phyloP scores from a whole-genome alignment of 2,113 vertebrate species.

The Genyomyrus donnyi region DNA sequence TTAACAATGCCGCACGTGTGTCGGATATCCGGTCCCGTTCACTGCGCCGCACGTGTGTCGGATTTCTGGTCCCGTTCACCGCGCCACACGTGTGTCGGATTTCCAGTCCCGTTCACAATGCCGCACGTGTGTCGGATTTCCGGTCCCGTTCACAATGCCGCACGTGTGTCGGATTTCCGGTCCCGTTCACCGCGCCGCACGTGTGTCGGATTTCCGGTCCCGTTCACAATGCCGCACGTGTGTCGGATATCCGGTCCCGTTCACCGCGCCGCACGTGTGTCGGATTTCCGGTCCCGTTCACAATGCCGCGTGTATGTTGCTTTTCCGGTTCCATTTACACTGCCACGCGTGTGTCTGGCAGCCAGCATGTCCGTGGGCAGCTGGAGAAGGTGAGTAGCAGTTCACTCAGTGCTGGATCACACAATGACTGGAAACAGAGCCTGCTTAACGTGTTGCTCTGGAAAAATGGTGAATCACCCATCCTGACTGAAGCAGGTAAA shows the following conservation, averaged over 20 bases:
- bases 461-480: not conserved
- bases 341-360: not conserved
- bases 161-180: too few species aligned
- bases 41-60: not conserved
- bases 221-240: too few species aligned
- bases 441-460: not conserved
- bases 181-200: too few species aligned
- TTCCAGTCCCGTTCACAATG: too few species aligned
- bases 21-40: accelerated
- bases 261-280: too few species aligned
- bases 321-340: too few species aligned
- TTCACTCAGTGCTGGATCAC: not conserved
- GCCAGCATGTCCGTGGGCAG: not conserved
- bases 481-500: not conserved
- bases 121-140: too few species aligned
- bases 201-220: too few species aligned
- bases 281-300: not conserved
- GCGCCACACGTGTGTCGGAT: too few species aligned
- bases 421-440: not conserved
- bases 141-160: too few species aligned
- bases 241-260: too few species aligned
- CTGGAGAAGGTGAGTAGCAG: not conserved
- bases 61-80: not conserved
- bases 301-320: not conserved
- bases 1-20: not conserved